Conservation (phyloP, 1,140 invertebrate species). For the Penaeus japonicus region DNA sequence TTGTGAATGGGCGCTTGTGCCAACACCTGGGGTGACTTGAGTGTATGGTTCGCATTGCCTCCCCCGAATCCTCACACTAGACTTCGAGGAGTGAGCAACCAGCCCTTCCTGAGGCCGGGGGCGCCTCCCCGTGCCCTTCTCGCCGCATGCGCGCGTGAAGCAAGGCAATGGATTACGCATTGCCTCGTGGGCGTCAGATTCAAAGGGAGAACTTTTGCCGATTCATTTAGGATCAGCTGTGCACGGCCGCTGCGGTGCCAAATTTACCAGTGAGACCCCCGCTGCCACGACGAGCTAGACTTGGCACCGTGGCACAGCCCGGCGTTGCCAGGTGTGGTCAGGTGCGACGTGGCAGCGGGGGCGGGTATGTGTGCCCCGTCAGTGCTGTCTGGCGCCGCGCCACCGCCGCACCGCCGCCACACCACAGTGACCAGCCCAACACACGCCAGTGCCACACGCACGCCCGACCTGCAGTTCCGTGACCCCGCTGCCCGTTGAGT, state of each 20-base stretch:
- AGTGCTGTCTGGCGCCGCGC: conserved; percentile 47
- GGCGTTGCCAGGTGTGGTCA: conserved; percentile 49
- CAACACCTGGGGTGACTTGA: too few species aligned
- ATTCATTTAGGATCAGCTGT: conserved; percentile 17
- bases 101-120: too few species aligned
- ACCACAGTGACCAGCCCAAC: conserved; percentile 34
- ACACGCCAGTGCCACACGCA: background rate
- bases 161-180: too few species aligned
- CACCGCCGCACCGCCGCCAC: conserved; percentile 27
- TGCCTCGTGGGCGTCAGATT: background rate
- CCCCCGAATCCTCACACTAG: too few species aligned
- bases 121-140: too few species aligned
- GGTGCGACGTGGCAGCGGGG: conserved; percentile 49
- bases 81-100: too few species aligned
- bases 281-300: background rate
- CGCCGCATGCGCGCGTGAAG: too few species aligned
- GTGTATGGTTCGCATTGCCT: too few species aligned
- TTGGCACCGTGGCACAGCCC: conserved; percentile 36
- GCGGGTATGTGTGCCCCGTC: conserved; percentile 48
- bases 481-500: background rate
- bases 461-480: background rate
- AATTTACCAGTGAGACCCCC: background rate
- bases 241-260: conserved; percentile 21
- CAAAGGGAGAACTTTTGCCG: background rate
- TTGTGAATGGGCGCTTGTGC: too few species aligned